Evolutionary conservation across 2,797 vertebrate genomes (phyloP), one percentile per base, ranked within the genome.

Genomic region (Coreius guichenoti): DNA sequence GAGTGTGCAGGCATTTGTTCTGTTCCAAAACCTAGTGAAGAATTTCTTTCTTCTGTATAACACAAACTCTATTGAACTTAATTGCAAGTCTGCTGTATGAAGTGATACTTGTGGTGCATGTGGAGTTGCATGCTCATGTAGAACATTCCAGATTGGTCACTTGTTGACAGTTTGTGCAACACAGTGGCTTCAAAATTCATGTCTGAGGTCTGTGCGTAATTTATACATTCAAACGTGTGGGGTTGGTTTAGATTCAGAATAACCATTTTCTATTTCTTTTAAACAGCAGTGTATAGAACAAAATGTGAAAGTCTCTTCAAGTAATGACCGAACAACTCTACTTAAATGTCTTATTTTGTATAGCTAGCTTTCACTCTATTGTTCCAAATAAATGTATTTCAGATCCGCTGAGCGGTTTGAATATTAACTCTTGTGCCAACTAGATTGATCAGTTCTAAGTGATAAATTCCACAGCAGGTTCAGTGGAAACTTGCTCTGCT

Each of bases 401-500:
- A 21, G 39, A 73, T 68, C 31, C 17, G 84, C 14, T 56, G 16
- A 80, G 23, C 11, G 0, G 83, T 63, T 86, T 83, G 70, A 83
- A 81, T 33, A 83, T 85, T 81, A 88, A 90, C 80, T 76, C 36
- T 49, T 1, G 13, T 83, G 29, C 68, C 49, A 74, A 23, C 43
- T 26, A 51, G 49, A 47, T 33, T 21, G 26, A 65, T 49, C 36
- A 36, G 29, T 68, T 45, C 4, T 21, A 8, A 47, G 81, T 78
- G 58, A 58, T 76, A 76, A 86, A 79, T 68, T 84, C 72, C 74
- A 29, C 45, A 26, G 19, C 54, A 31, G 80, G 23, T 68, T 79
- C 65, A 81, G 56, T 86, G 87, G 87, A 88, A 88, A 90, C 78
- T 73, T 84, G 51, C 80, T 87, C 81, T 78, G 77, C 85, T 86